Evolutionary conservation across 2,113 vertebrate species (phyloP).

Genomic region (Clarias batrachus): DNA sequence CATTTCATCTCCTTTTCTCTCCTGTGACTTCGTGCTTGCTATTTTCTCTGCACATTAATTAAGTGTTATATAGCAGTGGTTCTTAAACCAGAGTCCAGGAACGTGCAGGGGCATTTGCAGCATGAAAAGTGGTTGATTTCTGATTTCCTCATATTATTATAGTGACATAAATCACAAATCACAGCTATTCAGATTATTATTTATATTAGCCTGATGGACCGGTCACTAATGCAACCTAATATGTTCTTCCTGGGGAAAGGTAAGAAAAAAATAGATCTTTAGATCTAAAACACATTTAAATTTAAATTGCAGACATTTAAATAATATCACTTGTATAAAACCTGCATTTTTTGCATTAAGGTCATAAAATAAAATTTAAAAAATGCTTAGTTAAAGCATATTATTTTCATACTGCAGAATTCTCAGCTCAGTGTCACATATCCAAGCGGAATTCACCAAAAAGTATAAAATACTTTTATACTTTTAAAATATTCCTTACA

Average conservation of each 20-base stretch:
- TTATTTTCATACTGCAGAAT: neutral
- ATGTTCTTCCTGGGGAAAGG: neutral
- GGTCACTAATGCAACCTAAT: neutral
- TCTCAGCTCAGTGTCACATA: constrained; percentile 42
- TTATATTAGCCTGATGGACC: neutral
- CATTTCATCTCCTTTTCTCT: neutral
- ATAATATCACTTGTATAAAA: neutral
- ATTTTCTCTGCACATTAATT: neutral
- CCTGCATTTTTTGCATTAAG: neutral
- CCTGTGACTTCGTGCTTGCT: neutral
- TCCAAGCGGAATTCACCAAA: constrained; percentile 36
- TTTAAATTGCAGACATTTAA: neutral
- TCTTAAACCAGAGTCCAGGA: neutral
- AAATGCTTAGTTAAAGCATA: neutral
- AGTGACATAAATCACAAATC: neutral
- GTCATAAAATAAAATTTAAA: neutral
- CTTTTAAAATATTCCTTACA: constrained; percentile 30
- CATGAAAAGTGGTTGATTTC: neutral
- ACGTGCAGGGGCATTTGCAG: neutral
- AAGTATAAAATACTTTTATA: constrained; percentile 21
- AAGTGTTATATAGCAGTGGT: neutral
- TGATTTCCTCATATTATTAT: neutral
- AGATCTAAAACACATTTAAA: neutral
- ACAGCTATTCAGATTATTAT: neutral
- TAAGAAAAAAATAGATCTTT: neutral